A percentile compares a stretch with the other conserved stretches of the same genome.
Conservation (phyloP, 2,113 vertebrate genomes). For the Heterochromis multidens region DNA sequence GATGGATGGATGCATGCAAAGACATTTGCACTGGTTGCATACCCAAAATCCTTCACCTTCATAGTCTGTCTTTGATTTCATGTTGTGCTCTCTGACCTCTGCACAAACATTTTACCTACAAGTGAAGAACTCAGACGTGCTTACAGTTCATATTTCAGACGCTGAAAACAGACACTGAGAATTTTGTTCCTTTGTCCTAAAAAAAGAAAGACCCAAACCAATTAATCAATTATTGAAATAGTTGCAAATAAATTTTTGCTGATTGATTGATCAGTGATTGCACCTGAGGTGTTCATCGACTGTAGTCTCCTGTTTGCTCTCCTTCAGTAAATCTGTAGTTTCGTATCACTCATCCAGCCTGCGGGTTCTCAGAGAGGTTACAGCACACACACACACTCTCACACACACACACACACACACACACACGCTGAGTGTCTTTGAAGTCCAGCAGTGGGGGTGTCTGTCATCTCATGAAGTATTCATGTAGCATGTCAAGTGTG, state of each 20-base stretch:
- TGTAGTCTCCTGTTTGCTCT: neutral
- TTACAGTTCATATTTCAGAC: too few species aligned
- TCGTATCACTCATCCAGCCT: neutral
- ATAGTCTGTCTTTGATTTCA: neutral
- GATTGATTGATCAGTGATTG: neutral
- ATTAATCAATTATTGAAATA: neutral
- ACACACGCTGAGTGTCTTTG: conserved; percentile 48
- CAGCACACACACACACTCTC: neutral
- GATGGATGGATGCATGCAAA: too few species aligned
- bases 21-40: neutral
- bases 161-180: too few species aligned
- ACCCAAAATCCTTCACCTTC: neutral
- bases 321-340: neutral
- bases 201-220: too few species aligned
- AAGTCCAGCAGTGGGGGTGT: conserved; percentile 53
- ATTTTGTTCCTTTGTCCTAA: too few species aligned
- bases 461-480: conserved; percentile 69
- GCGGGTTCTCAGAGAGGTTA: neutral
- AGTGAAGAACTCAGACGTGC: neutral
- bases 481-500: conserved; percentile 52
- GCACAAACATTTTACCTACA: neutral
- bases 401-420: neutral
- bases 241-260: neutral
- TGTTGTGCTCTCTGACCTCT: neutral
- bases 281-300: neutral